Conservation (phyloP, 2,888 invertebrate genomes). For the Atrina japonica region DNA sequence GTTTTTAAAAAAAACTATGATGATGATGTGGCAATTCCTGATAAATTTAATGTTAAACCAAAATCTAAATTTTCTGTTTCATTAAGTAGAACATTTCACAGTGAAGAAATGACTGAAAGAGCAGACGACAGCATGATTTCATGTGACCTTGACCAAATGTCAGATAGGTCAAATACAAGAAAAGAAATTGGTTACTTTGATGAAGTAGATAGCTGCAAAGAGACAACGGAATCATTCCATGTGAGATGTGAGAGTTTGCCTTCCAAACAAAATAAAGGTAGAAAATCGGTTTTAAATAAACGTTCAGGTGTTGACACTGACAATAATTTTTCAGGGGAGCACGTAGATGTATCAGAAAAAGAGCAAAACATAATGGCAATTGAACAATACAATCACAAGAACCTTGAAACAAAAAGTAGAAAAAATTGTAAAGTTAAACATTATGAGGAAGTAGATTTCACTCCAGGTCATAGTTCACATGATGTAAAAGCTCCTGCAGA, state of each 20-base stretch:
- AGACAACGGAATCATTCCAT: not conserved
- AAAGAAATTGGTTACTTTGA: constrained; percentile 17
- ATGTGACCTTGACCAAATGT: not conserved
- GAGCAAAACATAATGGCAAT: not conserved
- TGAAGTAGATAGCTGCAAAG: constrained; percentile 17
- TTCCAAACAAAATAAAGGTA: not conserved
- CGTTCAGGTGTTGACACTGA: constrained; percentile 5
- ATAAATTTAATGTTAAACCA: constrained; percentile 30
- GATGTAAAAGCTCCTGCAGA: not conserved
- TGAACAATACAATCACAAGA: constrained; percentile 6
- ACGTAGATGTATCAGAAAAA: too few species aligned
- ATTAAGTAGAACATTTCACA: not conserved
- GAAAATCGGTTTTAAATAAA: not conserved
- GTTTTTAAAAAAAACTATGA: not conserved
- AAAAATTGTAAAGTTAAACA: not conserved
- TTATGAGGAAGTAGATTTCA: not conserved
- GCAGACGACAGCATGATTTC: not conserved
- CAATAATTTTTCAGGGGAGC: too few species aligned
- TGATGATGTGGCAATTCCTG: constrained; percentile 19
- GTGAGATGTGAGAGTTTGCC: not conserved
- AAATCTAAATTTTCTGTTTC: constrained; percentile 31
- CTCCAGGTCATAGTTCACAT: not conserved
- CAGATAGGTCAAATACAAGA: too few species aligned
- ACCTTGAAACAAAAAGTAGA: not conserved
- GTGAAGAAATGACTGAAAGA: constrained; percentile 1